Evolutionary conservation across 2,113 vertebrate species (phyloP).

Genomic region (Taxidea taxus): DNA sequence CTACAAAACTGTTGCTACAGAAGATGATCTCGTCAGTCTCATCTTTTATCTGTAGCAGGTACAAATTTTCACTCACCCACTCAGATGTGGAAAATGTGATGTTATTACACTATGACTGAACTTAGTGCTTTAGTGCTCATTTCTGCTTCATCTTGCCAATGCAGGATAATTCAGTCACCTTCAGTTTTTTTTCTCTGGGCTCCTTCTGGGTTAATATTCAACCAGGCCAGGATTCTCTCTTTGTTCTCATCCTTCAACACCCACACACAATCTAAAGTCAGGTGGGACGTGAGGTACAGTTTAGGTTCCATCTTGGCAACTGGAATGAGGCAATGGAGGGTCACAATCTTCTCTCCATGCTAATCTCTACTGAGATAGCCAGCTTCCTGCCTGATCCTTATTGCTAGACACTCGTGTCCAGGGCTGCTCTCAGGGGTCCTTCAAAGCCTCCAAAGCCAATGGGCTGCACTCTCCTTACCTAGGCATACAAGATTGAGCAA

Average conservation of each 20-base stretch:
- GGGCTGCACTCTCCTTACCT: neutral
- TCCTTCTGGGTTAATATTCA: conserved; percentile 1
- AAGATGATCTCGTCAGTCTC: neutral
- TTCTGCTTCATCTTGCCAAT: neutral
- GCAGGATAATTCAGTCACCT: neutral
- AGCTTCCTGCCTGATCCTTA: neutral
- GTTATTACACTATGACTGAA: neutral
- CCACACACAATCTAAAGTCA: neutral
- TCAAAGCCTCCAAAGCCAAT: neutral
- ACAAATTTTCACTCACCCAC: neutral
- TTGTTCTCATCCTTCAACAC: neutral
- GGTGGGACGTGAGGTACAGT: neutral
- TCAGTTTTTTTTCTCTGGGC: neutral
- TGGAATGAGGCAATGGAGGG: neutral
- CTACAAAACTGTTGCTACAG: neutral
- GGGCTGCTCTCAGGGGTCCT: neutral
- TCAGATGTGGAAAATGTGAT: neutral
- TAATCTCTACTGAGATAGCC: neutral
- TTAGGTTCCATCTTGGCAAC: neutral
- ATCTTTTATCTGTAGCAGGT: neutral
- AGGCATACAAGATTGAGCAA: neutral
- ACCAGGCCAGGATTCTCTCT: neutral
- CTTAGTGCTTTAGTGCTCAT: neutral
- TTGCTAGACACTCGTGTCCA: neutral
- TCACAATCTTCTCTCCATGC: neutral